Base-by-base conservation (phyloP, 2,113 vertebrate species). In the Syrmaticus mikado region DNA sequence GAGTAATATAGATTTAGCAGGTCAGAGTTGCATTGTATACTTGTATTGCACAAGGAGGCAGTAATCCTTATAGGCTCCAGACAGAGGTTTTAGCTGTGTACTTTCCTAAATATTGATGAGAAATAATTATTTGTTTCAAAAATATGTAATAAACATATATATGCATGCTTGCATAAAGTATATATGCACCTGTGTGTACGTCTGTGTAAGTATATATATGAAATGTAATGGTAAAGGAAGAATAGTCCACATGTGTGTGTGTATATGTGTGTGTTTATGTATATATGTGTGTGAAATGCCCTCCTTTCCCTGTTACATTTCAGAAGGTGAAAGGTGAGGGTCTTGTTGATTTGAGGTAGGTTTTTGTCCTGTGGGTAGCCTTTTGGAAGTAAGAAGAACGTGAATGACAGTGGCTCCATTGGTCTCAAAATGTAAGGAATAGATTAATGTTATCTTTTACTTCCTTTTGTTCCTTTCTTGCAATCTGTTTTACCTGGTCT, bases 11-110 rank as follows among this genome's bases (percentile, higher is more conserved):
- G 61, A 85, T 66, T 19, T 52, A 78, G 65, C 55, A 91, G 91
- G 77, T 61, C 72, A 78, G 46, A 34, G 45, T 52, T 74, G 75
- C 67, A 77, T 83, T 92, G 72, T 60, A 38, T 83, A 85, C 50
- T 68, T 83, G 79, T 75, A 28, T 32, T 0, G 0, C 12, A 6
- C 82, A 85, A 87, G 46, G 55, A 91, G 89, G 25, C 66, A 43
- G 30, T 8, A 85, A 55, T 87, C 93, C 30, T 41, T 91, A 30
- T 89, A 57, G 68, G 17, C 46, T 90, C 52, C 40, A 81, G 15
- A 19, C 71, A 88, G 61, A 68, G 55, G 34, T 90, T 73, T 90
- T 82, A 89, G 48, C n/a, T 7, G 30, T 72, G 18, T 79, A 36
- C 66, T 92, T 87, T 64, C 55, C 34, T 67, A 80, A 77, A 67